Percentiles rank a stretch among this genome's conserved stretches.
Conservation (phyloP, 2,888 invertebrate genomes). For the Lasioglossum pauxillum region DNA sequence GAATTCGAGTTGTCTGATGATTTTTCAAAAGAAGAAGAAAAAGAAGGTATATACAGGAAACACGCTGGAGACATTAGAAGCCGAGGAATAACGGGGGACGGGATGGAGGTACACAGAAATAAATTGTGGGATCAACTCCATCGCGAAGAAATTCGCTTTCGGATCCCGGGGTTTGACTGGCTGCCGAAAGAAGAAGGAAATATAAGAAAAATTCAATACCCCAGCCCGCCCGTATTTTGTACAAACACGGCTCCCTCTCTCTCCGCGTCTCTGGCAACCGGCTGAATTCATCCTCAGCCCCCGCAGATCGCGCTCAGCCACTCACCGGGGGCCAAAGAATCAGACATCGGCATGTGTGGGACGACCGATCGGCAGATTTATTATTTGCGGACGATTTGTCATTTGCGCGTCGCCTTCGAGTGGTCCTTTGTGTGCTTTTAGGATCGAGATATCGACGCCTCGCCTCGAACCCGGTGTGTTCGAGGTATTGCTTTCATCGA, state of each 20-base stretch:
- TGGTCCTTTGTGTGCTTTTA: conserved; percentile 60
- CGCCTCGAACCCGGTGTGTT: not conserved
- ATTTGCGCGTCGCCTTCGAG: conserved; percentile 70
- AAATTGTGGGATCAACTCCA: conserved; percentile 38
- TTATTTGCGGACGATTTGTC: conserved; percentile 77
- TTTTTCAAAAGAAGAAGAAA: not conserved
- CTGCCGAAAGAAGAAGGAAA: conserved; percentile 21
- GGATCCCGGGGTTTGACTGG: conserved; percentile 36
- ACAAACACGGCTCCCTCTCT: conserved; percentile 43
- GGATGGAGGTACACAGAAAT: conserved; percentile 24
- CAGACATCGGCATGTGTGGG: conserved; percentile 28
- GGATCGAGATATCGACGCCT: conserved; percentile 64
- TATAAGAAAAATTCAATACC: conserved; percentile 59
- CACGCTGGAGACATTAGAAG: not conserved
- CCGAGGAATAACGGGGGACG: not conserved
- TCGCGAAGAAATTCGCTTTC: conserved; percentile 42
- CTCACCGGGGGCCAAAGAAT: conserved; percentile 36
- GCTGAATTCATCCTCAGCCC: conserved; percentile 28
- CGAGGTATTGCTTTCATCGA: conserved; percentile 37
- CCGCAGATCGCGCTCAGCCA: conserved; percentile 16
- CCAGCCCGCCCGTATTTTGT: conserved; percentile 55
- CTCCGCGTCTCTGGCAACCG: conserved; percentile 32
- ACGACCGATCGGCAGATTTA: conserved; percentile 68
- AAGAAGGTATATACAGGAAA: not conserved
- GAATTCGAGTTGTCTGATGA: not conserved